phyloP scores from a whole-genome alignment of 2,797 vertebrate species.

The Gouania willdenowi region DNA sequence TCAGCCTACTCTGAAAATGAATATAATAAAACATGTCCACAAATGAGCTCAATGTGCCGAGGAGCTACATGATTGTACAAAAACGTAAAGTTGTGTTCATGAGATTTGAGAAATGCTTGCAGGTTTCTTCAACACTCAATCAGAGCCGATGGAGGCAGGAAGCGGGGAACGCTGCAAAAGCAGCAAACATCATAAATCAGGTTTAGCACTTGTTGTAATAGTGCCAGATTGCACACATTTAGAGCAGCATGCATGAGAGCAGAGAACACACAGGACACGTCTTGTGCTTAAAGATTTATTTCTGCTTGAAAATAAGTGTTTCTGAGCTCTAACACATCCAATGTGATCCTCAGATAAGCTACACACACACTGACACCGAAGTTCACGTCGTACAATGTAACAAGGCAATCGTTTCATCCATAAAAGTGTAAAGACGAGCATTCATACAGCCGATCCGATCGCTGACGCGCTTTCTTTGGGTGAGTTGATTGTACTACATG shows the following conservation, averaged over 20 bases:
- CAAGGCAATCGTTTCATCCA: constrained; percentile 56
- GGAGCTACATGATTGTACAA: too few species aligned
- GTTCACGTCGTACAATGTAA: constrained; percentile 45
- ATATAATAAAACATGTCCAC: too few species aligned
- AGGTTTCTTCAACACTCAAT: constrained; percentile 21
- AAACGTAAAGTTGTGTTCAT: too few species aligned
- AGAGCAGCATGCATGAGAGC: not conserved
- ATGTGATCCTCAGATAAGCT: constrained; percentile 55
- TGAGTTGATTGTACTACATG: constrained; percentile 58
- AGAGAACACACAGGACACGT: not conserved
- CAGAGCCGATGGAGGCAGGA: constrained; percentile 7
- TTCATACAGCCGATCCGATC: constrained; percentile 10
- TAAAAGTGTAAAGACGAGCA: constrained; percentile 46
- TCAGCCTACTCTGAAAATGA: too few species aligned
- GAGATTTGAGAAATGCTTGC: constrained; percentile 42
- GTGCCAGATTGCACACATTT: constrained; percentile 15
- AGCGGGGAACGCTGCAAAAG: constrained; percentile 8
- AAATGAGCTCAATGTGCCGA: too few species aligned
- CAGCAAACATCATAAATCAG: constrained; percentile 46
- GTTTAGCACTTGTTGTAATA: too few species aligned
- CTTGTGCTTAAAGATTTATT: constrained; percentile 72
- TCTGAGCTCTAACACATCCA: constrained; percentile 55
- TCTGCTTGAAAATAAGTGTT: constrained; percentile 70
- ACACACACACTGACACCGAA: constrained; percentile 58
- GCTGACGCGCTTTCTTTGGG: constrained; percentile 48